A percentile compares a stretch with the other conserved stretches of the same genome.
Evolutionary conservation across 2,797 vertebrate genomes (phyloP).

Genomic region (Hipposideros larvatus): DNA sequence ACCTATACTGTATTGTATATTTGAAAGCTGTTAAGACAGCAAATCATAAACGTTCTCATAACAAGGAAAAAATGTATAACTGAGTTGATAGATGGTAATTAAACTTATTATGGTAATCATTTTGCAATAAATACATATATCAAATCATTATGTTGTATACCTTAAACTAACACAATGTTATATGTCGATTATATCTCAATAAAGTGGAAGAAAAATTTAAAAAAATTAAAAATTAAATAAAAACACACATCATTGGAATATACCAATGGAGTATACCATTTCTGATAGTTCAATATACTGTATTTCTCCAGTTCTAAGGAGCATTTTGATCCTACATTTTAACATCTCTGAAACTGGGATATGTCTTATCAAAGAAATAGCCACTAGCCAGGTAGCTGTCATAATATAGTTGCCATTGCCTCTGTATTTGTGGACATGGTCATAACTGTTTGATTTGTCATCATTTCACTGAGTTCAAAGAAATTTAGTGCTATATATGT

Average conservation of each 20-base stretch:
- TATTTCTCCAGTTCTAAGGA: constrained; percentile 13
- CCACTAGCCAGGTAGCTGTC: background rate
- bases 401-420: background rate
- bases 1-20: background rate
- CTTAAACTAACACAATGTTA: background rate
- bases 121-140: background rate
- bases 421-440: background rate
- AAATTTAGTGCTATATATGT: background rate
- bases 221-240: background rate
- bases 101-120: background rate
- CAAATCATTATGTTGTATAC: background rate
- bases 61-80: background rate
- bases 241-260: background rate
- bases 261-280: background rate
- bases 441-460: background rate
- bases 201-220: background rate
- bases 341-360: background rate
- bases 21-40: background rate
- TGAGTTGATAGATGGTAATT: background rate
- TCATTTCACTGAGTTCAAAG: background rate
- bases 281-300: background rate
- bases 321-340: background rate
- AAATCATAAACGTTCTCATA: background rate
- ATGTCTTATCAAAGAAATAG: constrained; percentile 17
- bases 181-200: background rate